Evolutionary conservation across 2,888 invertebrate species (phyloP).

Genomic region (Pharmacophagus antenor): DNA sequence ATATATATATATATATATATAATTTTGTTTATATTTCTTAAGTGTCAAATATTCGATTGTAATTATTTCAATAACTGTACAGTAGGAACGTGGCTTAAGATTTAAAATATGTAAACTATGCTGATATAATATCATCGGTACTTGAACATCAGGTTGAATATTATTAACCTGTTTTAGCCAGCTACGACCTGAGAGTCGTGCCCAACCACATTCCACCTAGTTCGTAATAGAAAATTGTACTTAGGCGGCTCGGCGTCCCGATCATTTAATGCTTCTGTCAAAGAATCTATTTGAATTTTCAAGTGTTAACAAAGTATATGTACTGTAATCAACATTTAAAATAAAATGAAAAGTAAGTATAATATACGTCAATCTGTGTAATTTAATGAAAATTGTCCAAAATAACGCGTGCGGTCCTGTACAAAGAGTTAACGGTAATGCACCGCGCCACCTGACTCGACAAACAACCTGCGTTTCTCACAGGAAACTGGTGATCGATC

Average conservation of each 20-base stretch:
- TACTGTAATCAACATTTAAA: background rate
- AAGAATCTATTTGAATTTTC: constrained; percentile 3
- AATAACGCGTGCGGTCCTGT: constrained; percentile 51
- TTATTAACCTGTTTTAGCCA: constrained; percentile 54
- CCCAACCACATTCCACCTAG: constrained; percentile 54
- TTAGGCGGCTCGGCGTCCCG: constrained; percentile 35
- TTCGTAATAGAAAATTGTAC: constrained; percentile 48
- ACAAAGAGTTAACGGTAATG: constrained; percentile 61
- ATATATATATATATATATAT: too few relatives aligned
- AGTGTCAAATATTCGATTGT: constrained; percentile 32
- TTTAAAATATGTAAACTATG: constrained; percentile 36
- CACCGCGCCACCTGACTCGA: constrained; percentile 63
- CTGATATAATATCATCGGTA: constrained; percentile 42
- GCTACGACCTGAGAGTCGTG: constrained; percentile 47
- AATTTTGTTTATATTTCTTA: too few relatives aligned
- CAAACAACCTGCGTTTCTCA: constrained; percentile 73
- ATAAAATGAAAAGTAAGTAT: background rate
- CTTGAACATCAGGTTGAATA: constrained; percentile 47
- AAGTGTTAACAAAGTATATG: too few relatives aligned
- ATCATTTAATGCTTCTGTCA: constrained; percentile 30
- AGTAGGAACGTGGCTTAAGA: constrained; percentile 35
- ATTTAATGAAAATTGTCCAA: background rate
- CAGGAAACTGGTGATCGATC: constrained; percentile 73
- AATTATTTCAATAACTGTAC: constrained; percentile 25
- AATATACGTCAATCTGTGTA: background rate